Evolutionary conservation across 2,888 invertebrate species (phyloP), one percentile per base, ranked within the genome.

Genomic region (Eutolmus rufibarbis): DNA sequence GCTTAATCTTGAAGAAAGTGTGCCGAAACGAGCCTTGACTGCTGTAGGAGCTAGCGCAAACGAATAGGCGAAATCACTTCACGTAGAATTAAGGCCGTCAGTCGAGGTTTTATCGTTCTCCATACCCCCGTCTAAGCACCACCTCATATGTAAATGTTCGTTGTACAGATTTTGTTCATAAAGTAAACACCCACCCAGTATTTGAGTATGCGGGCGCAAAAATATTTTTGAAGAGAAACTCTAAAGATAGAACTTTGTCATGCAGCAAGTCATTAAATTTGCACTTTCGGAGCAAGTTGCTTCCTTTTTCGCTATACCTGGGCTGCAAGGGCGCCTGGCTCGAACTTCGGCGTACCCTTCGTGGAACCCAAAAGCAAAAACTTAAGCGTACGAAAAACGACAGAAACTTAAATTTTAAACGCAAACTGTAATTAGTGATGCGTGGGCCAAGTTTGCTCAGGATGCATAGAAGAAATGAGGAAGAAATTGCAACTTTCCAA

Each of bases 231-330:
- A 78, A 78, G 46, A 40, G 78, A 78, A 56, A 43, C 43, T 43
- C 37, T 23, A 5, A 37, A 78, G 37, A 78, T 78, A 78, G 46
- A 78, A 78, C 78, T 78, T 78, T 43, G 40, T 78, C 78, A 78
- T 78, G 43, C 40, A 40, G 78, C 78, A 78, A 78, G 78, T 78
- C 78, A 78, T 78, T 78, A 78, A 78, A 43, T 78, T 78, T 78
- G 78, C 78, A 78, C 40, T 78, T 37, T 78, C 78, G 12, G 19
- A 23, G 43, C 19, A 43, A 78, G n/a, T 78, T 43, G 14, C 78
- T 8, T 43, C 37, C 78, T 46, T 2, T 23, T 16, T 5, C 46
- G 23, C 28, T 66, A 28, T 16, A 66, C 23, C 66, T 66, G 66
- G 66, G 8, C 28, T 66, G 23, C 28, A 19, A 23, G 12, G 66